Conservation (phyloP, 2,113 vertebrate genomes). For the Pterocles gutturalis region DNA sequence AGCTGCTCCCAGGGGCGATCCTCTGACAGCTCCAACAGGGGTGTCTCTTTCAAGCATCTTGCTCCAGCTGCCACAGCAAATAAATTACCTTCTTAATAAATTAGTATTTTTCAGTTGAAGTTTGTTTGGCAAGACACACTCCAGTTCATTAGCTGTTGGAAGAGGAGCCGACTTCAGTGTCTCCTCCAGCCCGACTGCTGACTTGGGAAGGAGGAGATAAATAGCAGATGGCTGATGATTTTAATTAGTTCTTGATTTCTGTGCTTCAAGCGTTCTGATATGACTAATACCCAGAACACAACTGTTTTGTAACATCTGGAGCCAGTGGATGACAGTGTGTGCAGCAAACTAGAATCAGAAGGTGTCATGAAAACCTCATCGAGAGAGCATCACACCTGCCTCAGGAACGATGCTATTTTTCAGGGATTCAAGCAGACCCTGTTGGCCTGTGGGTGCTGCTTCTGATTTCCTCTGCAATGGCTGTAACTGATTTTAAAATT, state of each 20-base stretch:
- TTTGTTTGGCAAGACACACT: constrained; percentile 57
- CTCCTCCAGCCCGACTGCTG: neutral
- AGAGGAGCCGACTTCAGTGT: neutral
- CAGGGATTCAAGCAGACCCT: neutral
- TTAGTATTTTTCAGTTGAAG: constrained; percentile 47
- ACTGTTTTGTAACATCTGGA: neutral
- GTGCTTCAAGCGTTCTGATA: neutral
- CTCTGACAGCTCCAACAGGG: constrained; percentile 23
- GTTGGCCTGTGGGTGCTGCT: neutral
- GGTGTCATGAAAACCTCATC: neutral
- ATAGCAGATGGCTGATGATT: constrained; percentile 28
- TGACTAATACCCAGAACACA: neutral
- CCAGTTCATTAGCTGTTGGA: constrained; percentile 49
- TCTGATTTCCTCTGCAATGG: neutral
- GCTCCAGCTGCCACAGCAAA: constrained; percentile 65
- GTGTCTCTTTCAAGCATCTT: neutral
- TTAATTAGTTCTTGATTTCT: constrained; percentile 10
- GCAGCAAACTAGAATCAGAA: neutral
- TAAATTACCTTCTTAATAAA: constrained; percentile 76
- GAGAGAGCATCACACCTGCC: neutral
- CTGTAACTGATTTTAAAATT: neutral
- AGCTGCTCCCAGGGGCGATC: constrained; percentile 55
- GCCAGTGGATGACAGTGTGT: neutral
- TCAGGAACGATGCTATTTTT: neutral
- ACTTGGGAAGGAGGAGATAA: constrained; percentile 1